phyloP scores from a whole-genome alignment of 2,797 vertebrate genomes.

The Cyprinella venusta region DNA sequence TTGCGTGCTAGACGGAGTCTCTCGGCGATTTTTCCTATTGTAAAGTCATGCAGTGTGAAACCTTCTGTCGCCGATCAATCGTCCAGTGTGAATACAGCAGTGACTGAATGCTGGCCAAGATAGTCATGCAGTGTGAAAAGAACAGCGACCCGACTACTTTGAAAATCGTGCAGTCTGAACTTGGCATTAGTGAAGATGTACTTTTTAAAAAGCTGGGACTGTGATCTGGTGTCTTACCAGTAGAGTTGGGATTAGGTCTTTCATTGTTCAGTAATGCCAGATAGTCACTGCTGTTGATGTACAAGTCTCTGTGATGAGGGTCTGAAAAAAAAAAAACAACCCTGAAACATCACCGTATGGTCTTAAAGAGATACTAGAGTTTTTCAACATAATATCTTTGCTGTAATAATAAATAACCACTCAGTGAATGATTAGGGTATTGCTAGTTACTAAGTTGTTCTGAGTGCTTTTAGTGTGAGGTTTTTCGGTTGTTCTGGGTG shows the following conservation, averaged over 20 bases:
- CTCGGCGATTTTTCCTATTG: too few relatives aligned
- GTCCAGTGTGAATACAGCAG: too few relatives aligned
- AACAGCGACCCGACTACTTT: too few relatives aligned
- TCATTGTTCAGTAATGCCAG: slow-evolving; percentile 88
- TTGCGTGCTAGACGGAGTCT: too few relatives aligned
- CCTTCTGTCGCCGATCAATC: too few relatives aligned
- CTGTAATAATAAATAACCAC: not conserved
- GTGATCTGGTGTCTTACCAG: slow-evolving; percentile 73
- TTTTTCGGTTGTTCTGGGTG: not conserved
- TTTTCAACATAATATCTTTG: not conserved
- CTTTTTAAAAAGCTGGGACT: not conserved
- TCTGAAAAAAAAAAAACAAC: slow-evolving; percentile 70
- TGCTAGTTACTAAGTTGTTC: not conserved
- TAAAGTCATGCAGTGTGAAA: too few relatives aligned
- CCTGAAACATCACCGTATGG: not conserved
- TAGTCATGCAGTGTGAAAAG: too few relatives aligned
- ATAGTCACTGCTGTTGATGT: slow-evolving; percentile 88
- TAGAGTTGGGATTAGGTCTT: slow-evolving; percentile 82
- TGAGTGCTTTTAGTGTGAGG: not conserved
- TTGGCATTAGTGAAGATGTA: not conserved
- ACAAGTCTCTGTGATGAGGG: slow-evolving; percentile 88
- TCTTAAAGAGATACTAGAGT: not conserved
- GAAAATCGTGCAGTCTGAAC: too few relatives aligned
- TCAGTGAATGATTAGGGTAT: not conserved
- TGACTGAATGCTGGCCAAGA: too few relatives aligned